A percentile compares a stretch with the other conserved stretches of the same genome.
Evolutionary conservation across 2,797 vertebrate species (phyloP).

Genomic region (Euphonia xanthogaster): DNA sequence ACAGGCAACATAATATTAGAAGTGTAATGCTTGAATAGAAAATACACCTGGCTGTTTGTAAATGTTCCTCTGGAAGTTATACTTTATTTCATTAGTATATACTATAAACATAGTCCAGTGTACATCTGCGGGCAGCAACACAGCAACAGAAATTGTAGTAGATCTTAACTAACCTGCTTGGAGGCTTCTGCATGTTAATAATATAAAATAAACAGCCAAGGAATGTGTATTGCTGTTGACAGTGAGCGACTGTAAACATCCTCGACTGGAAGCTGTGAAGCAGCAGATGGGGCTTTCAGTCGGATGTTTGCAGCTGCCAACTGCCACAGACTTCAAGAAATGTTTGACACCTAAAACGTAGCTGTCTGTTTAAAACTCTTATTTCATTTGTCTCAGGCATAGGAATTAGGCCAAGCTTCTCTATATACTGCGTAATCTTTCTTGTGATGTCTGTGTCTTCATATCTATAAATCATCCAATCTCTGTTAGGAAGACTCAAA

Average conservation of each 20-base stretch:
- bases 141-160: not conserved
- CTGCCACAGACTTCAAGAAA: slow-evolving; percentile 86
- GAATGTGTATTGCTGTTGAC: slow-evolving; percentile 79
- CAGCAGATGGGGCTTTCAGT: slow-evolving; percentile 94
- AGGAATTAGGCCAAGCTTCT: not conserved
- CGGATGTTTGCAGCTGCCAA: slow-evolving; percentile 99
- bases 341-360: slow-evolving; percentile 53
- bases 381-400: slow-evolving; percentile 3
- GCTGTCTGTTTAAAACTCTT: not conserved
- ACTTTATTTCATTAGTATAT: not conserved
- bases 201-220: slow-evolving; percentile 52
- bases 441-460: not conserved
- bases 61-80: not conserved
- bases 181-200: slow-evolving; percentile 37
- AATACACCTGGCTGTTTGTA: not conserved
- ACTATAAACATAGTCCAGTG: fast-evolving
- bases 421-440: not conserved
- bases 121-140: not conserved
- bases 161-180: slow-evolving; percentile 37
- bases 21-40: not conserved
- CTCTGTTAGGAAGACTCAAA: not conserved
- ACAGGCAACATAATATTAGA: not conserved
- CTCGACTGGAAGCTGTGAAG: slow-evolving; percentile 99
- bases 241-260: slow-evolving; percentile 99
- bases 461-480: not conserved